Percentiles rank a stretch among this genome's conserved stretches.
Conservation (phyloP, 2,888 invertebrate species). For the Synanthedon vespiformis region DNA sequence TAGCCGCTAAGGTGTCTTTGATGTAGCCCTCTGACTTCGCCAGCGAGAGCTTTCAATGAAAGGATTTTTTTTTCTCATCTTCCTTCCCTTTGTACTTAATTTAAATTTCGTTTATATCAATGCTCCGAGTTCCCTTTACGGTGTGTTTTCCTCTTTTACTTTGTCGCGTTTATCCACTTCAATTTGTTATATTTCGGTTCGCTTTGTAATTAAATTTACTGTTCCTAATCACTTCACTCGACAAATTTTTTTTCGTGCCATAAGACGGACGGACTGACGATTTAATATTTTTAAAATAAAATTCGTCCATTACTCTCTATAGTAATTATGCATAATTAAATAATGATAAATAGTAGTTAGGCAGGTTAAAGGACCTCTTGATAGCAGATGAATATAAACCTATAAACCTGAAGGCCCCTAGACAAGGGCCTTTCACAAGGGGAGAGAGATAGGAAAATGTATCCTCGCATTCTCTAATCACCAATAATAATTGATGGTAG, state of each 20-base stretch:
- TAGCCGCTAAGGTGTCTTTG: conserved; percentile 61
- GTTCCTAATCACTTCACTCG: conserved; percentile 62
- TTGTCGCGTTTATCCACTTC: conserved; percentile 70
- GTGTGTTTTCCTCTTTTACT: conserved; percentile 69
- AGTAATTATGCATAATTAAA: too few relatives aligned
- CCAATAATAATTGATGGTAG: too few relatives aligned
- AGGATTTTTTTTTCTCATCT: conserved; percentile 66
- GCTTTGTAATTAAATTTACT: conserved; percentile 69
- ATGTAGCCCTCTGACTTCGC: conserved; percentile 66
- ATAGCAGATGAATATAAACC: too few relatives aligned
- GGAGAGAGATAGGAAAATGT: too few relatives aligned
- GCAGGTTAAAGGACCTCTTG: too few relatives aligned
- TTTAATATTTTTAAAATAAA: conserved; percentile 31
- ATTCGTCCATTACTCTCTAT: too few relatives aligned
- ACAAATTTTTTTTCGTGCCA: conserved; percentile 40
- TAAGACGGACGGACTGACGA: conserved; percentile 41
- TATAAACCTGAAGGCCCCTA: too few relatives aligned
- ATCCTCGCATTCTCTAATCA: too few relatives aligned
- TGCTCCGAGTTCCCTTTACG: conserved; percentile 66
- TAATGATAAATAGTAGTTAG: too few relatives aligned
- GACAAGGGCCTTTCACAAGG: too few relatives aligned
- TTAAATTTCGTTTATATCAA: conserved; percentile 72
- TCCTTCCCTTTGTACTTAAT: conserved; percentile 71
- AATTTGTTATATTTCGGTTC: conserved; percentile 68
- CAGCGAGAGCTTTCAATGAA: conserved; percentile 70